Percentiles rank a stretch among this genome's conserved stretches.
Conservation (phyloP, 2,888 invertebrate genomes). For the Thymelicus sylvestris region DNA sequence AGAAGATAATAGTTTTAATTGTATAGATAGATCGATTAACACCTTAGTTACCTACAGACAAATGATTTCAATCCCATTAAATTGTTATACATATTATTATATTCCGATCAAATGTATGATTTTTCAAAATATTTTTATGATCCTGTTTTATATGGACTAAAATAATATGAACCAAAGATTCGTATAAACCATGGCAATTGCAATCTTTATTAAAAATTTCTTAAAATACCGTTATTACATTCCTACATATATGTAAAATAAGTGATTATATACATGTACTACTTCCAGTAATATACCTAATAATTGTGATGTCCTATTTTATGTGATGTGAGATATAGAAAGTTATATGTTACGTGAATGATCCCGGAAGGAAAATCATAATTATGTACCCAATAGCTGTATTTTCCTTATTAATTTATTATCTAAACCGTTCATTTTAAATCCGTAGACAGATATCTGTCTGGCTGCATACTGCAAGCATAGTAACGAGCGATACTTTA, state of each 20-base stretch:
- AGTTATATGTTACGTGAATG: background rate
- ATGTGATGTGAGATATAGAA: background rate
- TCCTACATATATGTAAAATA: conserved; percentile 1
- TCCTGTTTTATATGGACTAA: background rate
- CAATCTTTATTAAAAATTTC: background rate
- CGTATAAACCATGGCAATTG: conserved; percentile 21
- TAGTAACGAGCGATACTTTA: too few species aligned
- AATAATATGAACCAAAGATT: conserved; percentile 41
- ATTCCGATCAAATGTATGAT: background rate
- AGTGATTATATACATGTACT: background rate
- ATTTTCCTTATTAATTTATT: background rate
- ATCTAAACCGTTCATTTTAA: too few species aligned
- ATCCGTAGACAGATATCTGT: too few species aligned
- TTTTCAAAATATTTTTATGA: background rate
- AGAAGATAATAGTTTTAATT: conserved; percentile 65
- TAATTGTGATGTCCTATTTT: conserved; percentile 21
- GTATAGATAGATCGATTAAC: conserved; percentile 64
- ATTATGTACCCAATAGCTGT: background rate
- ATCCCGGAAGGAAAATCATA: too few species aligned
- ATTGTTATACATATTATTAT: background rate
- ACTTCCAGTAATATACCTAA: conserved; percentile 19
- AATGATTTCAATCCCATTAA: conserved; percentile 30
- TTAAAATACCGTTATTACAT: background rate
- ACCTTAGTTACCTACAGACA: conserved; percentile 64
- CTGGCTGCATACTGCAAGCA: too few species aligned